Percentiles rank a stretch among this genome's conserved stretches.
These are phyloP conservation scores for Entelurus aequoreus DNA, from an alignment of 2,113 vertebrate species.

Conservation along the genomic window DNA sequence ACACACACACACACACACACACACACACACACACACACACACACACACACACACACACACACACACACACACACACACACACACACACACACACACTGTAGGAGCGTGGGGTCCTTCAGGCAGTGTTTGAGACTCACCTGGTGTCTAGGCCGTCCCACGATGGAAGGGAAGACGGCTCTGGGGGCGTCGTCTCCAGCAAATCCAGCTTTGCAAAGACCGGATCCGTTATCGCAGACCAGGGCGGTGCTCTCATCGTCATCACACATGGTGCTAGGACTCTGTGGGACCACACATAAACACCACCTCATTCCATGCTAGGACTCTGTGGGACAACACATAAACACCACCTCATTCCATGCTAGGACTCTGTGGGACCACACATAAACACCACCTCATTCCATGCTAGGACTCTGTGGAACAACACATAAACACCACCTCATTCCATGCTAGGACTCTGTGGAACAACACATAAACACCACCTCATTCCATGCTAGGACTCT, in stretches of 20 bases:
- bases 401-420: slow-evolving; percentile 20
- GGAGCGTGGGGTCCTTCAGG: not conserved
- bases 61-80: too few relatives aligned
- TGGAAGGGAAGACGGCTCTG: slow-evolving; percentile 94
- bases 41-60: too few relatives aligned
- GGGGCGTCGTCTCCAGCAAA: slow-evolving; percentile 96
- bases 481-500: slow-evolving; percentile 20
- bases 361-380: slow-evolving; percentile 7
- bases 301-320: slow-evolving; percentile 25
- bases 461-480: not conserved
- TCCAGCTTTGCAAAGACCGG: slow-evolving; percentile 93
- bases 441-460: slow-evolving; percentile 20
- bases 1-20: slow-evolving; percentile 8
- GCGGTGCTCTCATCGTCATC: slow-evolving; percentile 98
- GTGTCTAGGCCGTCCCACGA: slow-evolving; percentile 94
- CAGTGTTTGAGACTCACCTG: slow-evolving; percentile 66
- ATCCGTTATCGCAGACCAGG: slow-evolving; percentile 95
- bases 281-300: not conserved
- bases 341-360: slow-evolving; percentile 11
- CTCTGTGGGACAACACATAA: not conserved
- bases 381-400: not conserved
- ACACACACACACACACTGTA: too few relatives aligned
- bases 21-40: not conserved
- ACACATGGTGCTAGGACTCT: slow-evolving; percentile 77
- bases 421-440: not conserved